These are phyloP conservation scores for Leucoptera coffeella DNA, from an alignment of 2,888 invertebrate species.

Conservation along the genomic window DNA sequence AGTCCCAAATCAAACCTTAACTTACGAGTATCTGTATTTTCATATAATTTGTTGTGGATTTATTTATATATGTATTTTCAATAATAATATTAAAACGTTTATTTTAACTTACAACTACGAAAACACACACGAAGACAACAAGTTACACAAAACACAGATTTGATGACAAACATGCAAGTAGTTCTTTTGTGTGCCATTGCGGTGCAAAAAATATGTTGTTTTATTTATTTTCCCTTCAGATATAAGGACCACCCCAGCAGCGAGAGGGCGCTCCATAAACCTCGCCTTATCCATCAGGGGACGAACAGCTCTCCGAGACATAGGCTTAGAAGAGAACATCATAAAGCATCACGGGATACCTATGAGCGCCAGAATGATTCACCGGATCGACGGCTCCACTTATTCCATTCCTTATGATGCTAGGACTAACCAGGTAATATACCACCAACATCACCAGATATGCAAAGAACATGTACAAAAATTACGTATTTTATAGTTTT, in stretches of 20 bases:
- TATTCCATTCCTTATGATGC: slow-evolving; percentile 80
- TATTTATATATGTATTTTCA: too few relatives aligned
- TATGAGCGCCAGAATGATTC: slow-evolving; percentile 88
- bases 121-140: background rate
- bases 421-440: slow-evolving; percentile 60
- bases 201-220: too few relatives aligned
- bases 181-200: too few relatives aligned
- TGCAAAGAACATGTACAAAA: too few relatives aligned
- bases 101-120: slow-evolving; percentile 1
- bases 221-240: slow-evolving; percentile 46
- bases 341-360: slow-evolving; percentile 72
- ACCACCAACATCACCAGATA: too few relatives aligned
- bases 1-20: too few relatives aligned
- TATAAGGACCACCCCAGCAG: slow-evolving; percentile 64
- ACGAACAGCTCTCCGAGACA: slow-evolving; percentile 68
- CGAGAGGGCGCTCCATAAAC: slow-evolving; percentile 87
- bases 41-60: too few relatives aligned
- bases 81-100: background rate
- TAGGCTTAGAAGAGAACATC: slow-evolving; percentile 72
- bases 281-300: slow-evolving; percentile 87
- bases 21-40: too few relatives aligned
- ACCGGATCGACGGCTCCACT: slow-evolving; percentile 64
- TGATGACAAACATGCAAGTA: too few relatives aligned
- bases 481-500: too few relatives aligned
- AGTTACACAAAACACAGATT: background rate